phyloP scores from a whole-genome alignment of 2,797 vertebrate species.

The Dendrocincla tyrannina region DNA sequence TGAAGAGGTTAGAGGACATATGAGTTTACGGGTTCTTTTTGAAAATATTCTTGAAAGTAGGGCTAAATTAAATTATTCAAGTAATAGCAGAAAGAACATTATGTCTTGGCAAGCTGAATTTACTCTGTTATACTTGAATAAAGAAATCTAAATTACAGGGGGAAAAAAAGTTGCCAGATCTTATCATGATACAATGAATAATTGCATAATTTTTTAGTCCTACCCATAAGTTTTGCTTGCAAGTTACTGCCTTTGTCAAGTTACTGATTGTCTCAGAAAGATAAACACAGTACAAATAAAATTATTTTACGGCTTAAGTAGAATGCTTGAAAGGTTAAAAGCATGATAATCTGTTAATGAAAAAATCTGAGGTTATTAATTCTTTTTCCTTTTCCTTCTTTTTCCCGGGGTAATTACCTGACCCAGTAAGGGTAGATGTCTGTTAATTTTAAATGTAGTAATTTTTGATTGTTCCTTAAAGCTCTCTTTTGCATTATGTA shows the following conservation, averaged over 20 bases:
- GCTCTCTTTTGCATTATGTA: constrained; percentile 8
- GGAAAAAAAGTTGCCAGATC: constrained; percentile 56
- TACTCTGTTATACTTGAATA: constrained; percentile 67
- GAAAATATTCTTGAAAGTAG: constrained; percentile 39
- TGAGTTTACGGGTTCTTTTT: constrained; percentile 41
- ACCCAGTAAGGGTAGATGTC: not conserved
- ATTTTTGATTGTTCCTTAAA: not conserved
- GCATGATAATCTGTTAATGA: not conserved
- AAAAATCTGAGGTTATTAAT: not conserved
- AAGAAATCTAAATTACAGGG: constrained; percentile 60
- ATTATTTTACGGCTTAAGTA: not conserved
- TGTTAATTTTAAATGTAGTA: not conserved
- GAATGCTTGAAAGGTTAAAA: not conserved
- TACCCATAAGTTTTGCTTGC: constrained; percentile 67
- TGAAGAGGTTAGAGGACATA: constrained; percentile 44
- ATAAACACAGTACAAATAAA: constrained; percentile 40
- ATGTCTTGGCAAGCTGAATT: constrained; percentile 75
- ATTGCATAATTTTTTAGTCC: constrained; percentile 59
- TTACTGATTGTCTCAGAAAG: constrained; percentile 58
- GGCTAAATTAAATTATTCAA: constrained; percentile 67
- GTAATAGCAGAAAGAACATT: constrained; percentile 75
- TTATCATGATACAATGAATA: constrained; percentile 66
- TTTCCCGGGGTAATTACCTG: not conserved
- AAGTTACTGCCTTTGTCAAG: constrained; percentile 47
- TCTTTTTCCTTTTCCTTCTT: not conserved